These are phyloP conservation scores for Suricata suricatta DNA, from an alignment of 2,113 vertebrate species.

Conservation along the genomic window DNA sequence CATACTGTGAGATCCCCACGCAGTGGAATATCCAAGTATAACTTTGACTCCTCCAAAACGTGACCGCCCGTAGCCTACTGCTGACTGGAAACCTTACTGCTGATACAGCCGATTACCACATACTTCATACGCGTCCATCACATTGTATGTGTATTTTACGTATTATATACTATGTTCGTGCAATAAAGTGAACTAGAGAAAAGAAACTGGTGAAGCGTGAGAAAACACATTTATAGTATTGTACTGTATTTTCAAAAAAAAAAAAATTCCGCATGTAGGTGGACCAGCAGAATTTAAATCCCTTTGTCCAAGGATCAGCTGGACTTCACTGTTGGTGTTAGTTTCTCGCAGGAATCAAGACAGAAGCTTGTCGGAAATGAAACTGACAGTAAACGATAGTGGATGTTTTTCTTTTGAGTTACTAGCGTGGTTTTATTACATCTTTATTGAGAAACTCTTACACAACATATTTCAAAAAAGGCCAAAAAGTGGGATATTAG, in stretches of 20 bases:
- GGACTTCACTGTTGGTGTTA: background rate
- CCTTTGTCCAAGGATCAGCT: background rate
- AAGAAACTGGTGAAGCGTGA: background rate
- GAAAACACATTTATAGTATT: background rate
- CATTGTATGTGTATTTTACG: too few relatives aligned
- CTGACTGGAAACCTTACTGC: background rate
- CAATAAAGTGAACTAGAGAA: background rate
- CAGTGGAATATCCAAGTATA: background rate
- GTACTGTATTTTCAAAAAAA: background rate
- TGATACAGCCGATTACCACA: background rate
- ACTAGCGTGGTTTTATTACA: background rate
- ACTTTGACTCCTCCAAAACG: background rate
- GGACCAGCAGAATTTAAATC: background rate
- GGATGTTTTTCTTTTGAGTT: background rate
- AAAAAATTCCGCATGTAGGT: background rate
- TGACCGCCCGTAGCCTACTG: background rate
- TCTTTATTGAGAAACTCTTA: constrained; percentile 9
- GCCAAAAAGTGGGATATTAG: background rate
- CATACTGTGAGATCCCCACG: too few relatives aligned
- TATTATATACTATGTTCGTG: background rate
- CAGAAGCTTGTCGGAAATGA: background rate
- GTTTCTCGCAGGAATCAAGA: background rate
- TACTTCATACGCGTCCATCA: background rate
- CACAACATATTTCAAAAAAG: background rate
- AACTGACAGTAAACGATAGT: background rate